A percentile compares a stretch with the other conserved stretches of the same genome.
These are phyloP conservation scores for Aplysia californica DNA, from an alignment of 1,140 invertebrate genomes.

Conservation along the genomic window DNA sequence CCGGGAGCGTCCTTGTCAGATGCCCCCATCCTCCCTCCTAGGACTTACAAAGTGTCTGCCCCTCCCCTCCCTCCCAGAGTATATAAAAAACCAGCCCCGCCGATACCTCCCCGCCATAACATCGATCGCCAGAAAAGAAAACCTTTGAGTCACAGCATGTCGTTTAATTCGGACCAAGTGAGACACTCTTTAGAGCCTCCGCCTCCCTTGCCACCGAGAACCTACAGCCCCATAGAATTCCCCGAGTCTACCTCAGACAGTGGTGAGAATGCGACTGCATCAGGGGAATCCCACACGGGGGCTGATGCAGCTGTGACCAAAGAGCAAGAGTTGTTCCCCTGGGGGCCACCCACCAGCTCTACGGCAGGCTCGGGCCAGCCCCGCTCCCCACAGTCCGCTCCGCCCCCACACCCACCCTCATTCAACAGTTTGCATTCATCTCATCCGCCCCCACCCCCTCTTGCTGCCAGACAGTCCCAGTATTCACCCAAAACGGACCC, in stretches of 20 bases:
- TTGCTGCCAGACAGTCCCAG: background rate
- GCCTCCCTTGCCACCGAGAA: slow-evolving; percentile 58
- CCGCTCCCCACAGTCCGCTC: background rate
- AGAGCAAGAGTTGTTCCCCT: slow-evolving; percentile 36
- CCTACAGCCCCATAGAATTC: slow-evolving; percentile 57
- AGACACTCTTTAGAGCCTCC: slow-evolving; percentile 43
- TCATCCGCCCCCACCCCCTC: background rate
- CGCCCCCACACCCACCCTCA: background rate
- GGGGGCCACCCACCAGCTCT: slow-evolving; percentile 16
- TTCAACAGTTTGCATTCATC: background rate
- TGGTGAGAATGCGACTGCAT: too few species aligned
- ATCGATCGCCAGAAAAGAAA: slow-evolving; percentile 10
- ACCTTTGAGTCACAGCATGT: background rate
- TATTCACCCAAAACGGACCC: background rate
- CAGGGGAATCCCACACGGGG: too few species aligned
- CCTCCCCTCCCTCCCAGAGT: slow-evolving; percentile 31
- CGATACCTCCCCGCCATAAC: slow-evolving; percentile 49
- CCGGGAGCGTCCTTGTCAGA: slow-evolving; percentile 11
- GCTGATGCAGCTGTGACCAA: background rate
- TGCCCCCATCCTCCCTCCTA: slow-evolving; percentile 53
- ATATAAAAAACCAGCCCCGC: slow-evolving; percentile 39
- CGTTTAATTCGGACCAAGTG: too few species aligned
- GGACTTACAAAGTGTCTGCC: slow-evolving; percentile 51
- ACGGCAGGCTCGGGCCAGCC: background rate
- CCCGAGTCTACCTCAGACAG: slow-evolving; percentile 9